These are phyloP conservation scores for Camelus dromedarius DNA, from an alignment of 2,113 vertebrate species.

Conservation along the genomic window DNA sequence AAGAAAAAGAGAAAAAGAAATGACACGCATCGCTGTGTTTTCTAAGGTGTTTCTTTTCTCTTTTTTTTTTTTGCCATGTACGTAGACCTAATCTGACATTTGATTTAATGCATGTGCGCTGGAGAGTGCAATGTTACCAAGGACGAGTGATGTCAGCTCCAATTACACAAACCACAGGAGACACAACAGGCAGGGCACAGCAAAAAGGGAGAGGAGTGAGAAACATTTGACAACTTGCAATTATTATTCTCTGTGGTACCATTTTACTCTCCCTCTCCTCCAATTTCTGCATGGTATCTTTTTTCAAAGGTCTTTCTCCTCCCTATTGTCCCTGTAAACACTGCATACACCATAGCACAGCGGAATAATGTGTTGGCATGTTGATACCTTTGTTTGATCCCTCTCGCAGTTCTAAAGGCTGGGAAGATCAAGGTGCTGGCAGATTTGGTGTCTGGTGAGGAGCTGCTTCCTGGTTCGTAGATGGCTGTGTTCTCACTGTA, in stretches of 20 bases:
- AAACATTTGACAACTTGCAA: neutral
- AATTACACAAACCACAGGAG: neutral
- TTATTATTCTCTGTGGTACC: neutral
- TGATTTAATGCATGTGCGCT: neutral
- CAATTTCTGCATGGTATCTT: neutral
- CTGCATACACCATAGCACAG: neutral
- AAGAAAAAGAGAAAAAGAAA: neutral
- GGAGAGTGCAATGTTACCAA: neutral
- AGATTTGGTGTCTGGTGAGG: neutral
- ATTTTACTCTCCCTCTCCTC: neutral
- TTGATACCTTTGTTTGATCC: neutral
- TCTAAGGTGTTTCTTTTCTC: conserved; percentile 19
- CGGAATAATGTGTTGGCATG: neutral
- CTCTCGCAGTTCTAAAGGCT: neutral
- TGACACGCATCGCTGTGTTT: neutral
- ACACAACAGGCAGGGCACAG: neutral
- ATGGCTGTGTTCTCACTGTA: neutral
- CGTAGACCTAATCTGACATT: neutral
- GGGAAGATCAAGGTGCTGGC: neutral
- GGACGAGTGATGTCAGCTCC: neutral
- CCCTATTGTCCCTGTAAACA: neutral
- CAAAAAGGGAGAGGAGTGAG: neutral
- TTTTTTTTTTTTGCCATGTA: neutral
- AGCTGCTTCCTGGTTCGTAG: neutral
- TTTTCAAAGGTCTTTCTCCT: neutral